Conservation (phyloP, 2,888 invertebrate species). For the Ephialtes manifestator region DNA sequence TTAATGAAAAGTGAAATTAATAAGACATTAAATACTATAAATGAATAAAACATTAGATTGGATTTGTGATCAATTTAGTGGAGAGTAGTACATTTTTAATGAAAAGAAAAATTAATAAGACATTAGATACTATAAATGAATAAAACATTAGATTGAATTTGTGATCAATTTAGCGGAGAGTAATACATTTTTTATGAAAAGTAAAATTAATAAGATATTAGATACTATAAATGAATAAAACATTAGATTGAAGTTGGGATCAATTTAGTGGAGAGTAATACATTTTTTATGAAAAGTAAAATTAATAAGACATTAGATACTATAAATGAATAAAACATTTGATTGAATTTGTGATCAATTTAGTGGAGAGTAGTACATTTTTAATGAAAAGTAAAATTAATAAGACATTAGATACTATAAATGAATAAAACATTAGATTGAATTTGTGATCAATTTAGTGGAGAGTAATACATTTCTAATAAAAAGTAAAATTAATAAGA, state of each 20-base stretch:
- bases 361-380: not conserved
- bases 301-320: not conserved
- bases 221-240: not conserved
- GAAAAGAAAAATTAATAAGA: slow-evolving; percentile 35
- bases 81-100: not conserved
- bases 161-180: not conserved
- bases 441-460: not conserved
- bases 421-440: too few species aligned
- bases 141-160: not conserved
- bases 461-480: slow-evolving; percentile 45
- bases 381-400: too few species aligned
- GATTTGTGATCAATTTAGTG: not conserved
- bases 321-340: not conserved
- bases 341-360: not conserved
- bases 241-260: not conserved
- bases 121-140: not conserved
- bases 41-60: too few species aligned
- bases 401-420: not conserved
- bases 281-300: too few species aligned
- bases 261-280: not conserved
- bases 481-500: slow-evolving; percentile 35
- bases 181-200: not conserved
- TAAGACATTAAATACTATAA: not conserved
- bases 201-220: slow-evolving; percentile 28
- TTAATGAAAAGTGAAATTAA: too few species aligned